These are phyloP conservation scores for Sula dactylatra DNA, from an alignment of 2,113 vertebrate genomes.

Conservation along the genomic window DNA sequence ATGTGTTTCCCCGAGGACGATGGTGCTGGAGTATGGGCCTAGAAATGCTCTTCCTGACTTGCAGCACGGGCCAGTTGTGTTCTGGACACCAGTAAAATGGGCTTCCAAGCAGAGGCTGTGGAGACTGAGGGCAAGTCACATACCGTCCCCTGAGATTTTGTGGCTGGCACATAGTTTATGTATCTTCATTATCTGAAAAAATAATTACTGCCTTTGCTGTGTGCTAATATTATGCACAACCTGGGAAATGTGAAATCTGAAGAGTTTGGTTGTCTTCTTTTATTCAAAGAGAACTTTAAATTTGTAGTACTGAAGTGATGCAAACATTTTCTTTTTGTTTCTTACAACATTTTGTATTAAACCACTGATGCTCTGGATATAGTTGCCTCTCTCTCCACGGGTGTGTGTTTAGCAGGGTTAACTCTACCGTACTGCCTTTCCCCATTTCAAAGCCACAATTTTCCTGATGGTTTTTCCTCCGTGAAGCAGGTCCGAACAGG, in stretches of 20 bases:
- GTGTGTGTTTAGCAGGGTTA: background rate
- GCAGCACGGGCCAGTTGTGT: background rate
- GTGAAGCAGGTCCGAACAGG: fast-evolving
- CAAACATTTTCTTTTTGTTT: background rate
- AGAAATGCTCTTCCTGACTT: background rate
- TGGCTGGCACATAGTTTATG: background rate
- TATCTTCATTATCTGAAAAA: background rate
- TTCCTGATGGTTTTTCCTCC: background rate
- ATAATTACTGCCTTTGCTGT: background rate
- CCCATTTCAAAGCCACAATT: background rate
- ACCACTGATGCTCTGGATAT: background rate
- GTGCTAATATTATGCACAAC: background rate
- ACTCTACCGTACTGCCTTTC: background rate
- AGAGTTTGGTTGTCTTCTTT: background rate
- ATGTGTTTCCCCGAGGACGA: background rate
- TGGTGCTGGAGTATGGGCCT: background rate
- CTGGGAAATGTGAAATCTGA: background rate
- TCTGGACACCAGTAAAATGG: background rate
- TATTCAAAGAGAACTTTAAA: background rate
- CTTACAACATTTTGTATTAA: background rate
- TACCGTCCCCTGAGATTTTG: background rate
- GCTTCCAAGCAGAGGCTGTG: background rate
- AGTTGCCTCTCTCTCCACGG: background rate
- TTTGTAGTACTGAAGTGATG: background rate
- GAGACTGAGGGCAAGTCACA: background rate